Conservation (phyloP, 1,140 invertebrate species). For the Chlorops oryzae region DNA sequence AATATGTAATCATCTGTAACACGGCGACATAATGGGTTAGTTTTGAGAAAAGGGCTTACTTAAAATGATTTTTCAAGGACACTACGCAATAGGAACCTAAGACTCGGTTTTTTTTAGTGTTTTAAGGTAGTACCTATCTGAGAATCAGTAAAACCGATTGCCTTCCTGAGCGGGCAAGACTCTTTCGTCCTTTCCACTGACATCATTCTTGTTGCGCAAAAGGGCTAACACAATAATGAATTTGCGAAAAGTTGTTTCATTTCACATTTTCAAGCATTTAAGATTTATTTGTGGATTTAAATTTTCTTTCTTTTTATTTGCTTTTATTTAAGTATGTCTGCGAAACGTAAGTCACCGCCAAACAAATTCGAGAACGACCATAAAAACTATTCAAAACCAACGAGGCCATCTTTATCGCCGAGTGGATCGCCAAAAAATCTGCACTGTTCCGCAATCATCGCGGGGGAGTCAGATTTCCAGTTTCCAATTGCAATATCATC, state of each 20-base stretch:
- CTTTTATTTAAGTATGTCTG: conserved; percentile 19
- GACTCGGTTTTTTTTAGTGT: not conserved
- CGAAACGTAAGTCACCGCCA: conserved; percentile 22
- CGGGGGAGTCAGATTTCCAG: too few relatives aligned
- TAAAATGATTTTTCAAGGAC: too few relatives aligned
- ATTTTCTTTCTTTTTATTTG: not conserved
- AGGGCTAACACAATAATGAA: not conserved
- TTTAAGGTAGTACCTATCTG: not conserved
- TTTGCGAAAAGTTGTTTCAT: not conserved
- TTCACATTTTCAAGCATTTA: too few relatives aligned
- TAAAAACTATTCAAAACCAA: too few relatives aligned
- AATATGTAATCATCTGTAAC: too few relatives aligned
- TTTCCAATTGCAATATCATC: too few relatives aligned
- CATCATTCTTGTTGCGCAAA: not conserved
- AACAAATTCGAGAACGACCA: conserved; percentile 22
- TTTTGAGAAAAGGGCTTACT: too few relatives aligned
- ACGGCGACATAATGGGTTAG: too few relatives aligned
- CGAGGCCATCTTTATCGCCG: too few relatives aligned
- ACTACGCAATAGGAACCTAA: not conserved
- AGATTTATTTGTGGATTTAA: too few relatives aligned
- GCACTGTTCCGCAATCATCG: too few relatives aligned
- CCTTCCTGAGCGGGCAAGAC: not conserved
- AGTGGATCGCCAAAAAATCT: too few relatives aligned
- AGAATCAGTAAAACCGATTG: not conserved
- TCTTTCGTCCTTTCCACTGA: not conserved